Evolutionary conservation across 2,113 vertebrate genomes (phyloP), one percentile per base, ranked within the genome.

Genomic region (Catharus fuscescens): DNA sequence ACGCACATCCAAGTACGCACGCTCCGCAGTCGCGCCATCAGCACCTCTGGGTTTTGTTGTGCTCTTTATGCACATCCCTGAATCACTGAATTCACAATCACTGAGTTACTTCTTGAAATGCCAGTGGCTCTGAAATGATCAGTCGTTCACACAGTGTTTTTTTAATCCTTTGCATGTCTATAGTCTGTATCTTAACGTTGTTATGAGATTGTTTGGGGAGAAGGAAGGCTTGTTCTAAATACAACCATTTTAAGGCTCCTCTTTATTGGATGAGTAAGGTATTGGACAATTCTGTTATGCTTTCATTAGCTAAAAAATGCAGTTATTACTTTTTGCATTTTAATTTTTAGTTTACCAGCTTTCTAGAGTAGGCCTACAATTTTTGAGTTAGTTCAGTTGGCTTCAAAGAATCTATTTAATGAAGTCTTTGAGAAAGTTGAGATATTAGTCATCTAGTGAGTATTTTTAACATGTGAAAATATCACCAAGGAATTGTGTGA

Each of bases 1-100:
- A 86, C 98, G 98, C 59, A 98, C 98, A 50, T 98, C 99, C 11
- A 99, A 99, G 99, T 99, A 99, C 0, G 98, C 38, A 5, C 81
- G 42, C 26, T 8, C 24, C 13, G 25, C 20, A 53, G 8, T 50
- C 10, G 3, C n/a, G 59, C 6, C 52, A 5, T 3, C 70, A 10
- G 20, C 47, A 0, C 1, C 6, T 42, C 14, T 54, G 77, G 44
- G 1, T 7, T n/a, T 14, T 26, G 21, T 25, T n/a, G 0, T 10
- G 29, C 23, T 25, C 6, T 5, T 53, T 15, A 14, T 14, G 38
- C 24, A 15, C 34, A 1, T 28, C 12, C 20, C 53, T 61, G 11
- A 26, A 34, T 34, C 80, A 45, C 45, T 29, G 57, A 65, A 36
- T 36, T 36, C 34, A 36, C 34, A 26, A 34, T 34, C 80, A 45